These are phyloP conservation scores for Melanotaenia maccullochi DNA, from an alignment of 2,797 vertebrate species.

Conservation along the genomic window DNA sequence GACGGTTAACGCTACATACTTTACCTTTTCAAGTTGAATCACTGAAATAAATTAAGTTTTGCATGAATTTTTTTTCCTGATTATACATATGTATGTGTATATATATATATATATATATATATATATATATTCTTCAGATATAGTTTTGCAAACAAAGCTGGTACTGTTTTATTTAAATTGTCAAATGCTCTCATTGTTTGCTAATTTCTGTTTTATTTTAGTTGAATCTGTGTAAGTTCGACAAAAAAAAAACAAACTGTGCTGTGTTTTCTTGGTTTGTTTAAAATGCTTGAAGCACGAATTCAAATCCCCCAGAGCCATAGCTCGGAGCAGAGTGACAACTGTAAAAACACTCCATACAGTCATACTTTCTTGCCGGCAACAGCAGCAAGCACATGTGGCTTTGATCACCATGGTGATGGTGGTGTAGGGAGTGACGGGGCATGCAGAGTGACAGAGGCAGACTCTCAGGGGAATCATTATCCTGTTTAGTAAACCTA, in stretches of 20 bases:
- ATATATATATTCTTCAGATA: background rate
- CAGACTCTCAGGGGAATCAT: slow-evolving; percentile 78
- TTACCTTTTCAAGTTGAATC: no score
- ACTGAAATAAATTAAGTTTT: no score
- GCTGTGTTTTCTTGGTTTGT: slow-evolving; percentile 25
- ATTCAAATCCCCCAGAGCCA: slow-evolving; percentile 50
- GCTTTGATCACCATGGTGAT: slow-evolving; percentile 83
- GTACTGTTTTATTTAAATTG: background rate
- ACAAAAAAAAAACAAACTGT: slow-evolving; percentile 4
- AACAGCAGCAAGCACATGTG: slow-evolving; percentile 73
- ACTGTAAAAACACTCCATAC: slow-evolving; percentile 61
- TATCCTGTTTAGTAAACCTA: slow-evolving; percentile 84
- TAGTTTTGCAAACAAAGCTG: background rate
- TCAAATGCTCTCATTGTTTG: background rate
- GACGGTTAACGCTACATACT: no score
- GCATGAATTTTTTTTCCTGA: no score
- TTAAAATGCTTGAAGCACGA: slow-evolving; percentile 12
- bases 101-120: no score
- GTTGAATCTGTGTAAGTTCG: slow-evolving; percentile 3
- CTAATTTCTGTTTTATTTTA: slow-evolving; percentile 1
- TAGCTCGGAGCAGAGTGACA: slow-evolving; percentile 58
- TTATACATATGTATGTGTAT: no score
- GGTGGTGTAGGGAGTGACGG: slow-evolving; percentile 73
- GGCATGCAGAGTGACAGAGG: slow-evolving; percentile 66
- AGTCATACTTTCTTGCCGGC: slow-evolving; percentile 63